Evolutionary conservation across 2,888 invertebrate genomes (phyloP).

Genomic region (Thera britannica): DNA sequence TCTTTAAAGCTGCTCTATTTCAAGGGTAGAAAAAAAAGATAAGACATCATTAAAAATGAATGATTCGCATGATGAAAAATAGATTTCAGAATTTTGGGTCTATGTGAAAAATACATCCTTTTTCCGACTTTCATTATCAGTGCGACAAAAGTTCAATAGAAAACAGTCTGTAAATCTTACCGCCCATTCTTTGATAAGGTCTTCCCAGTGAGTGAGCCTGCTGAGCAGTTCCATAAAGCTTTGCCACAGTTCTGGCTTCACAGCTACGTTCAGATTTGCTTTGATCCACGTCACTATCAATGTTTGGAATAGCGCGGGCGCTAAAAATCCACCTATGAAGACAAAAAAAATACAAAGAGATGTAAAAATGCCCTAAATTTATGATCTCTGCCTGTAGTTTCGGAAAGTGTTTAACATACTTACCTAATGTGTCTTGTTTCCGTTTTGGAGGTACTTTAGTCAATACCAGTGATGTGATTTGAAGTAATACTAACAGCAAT

Average conservation of each 20-base stretch:
- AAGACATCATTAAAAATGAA: too few species aligned
- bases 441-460: constrained; percentile 91
- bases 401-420: constrained; percentile 21
- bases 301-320: constrained; percentile 95
- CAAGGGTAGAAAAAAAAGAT: too few species aligned
- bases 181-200: constrained; percentile 97
- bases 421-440: constrained; percentile 89
- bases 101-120: too few species aligned
- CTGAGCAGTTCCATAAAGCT: constrained; percentile 94
- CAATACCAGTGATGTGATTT: constrained; percentile 95
- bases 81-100: too few species aligned
- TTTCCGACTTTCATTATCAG: too few species aligned
- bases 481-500: constrained; percentile 92
- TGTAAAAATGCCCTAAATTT: too few species aligned
- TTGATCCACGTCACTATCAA: constrained; percentile 99
- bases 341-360: too few species aligned
- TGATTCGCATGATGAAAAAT: too few species aligned
- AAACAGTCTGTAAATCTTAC: constrained; percentile 78
- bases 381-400: too few species aligned
- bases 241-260: constrained; percentile 96
- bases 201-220: constrained; percentile 96
- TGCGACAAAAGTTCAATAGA: too few species aligned
- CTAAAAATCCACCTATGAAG: constrained; percentile 88
- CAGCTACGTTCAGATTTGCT: constrained; percentile 96
- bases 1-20: too few species aligned